Evolutionary conservation across 2,113 vertebrate species (phyloP).

Genomic region (Patagioenas fasciata): DNA sequence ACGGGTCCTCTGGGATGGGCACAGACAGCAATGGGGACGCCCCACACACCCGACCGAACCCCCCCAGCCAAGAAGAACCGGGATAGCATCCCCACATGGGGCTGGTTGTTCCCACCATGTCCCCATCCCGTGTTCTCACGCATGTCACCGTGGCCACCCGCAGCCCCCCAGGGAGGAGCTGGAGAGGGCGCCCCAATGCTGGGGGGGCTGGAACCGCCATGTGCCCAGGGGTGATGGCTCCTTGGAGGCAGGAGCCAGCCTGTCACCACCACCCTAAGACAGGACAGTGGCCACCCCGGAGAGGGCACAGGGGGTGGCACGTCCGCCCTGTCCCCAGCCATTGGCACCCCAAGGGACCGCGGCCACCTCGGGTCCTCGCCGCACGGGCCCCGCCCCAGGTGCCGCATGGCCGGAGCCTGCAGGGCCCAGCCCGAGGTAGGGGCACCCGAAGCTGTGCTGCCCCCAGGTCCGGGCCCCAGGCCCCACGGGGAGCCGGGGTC

Average conservation of each 20-base stretch:
- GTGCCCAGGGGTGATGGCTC: not conserved
- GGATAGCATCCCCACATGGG: accelerated
- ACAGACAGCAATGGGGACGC: accelerated
- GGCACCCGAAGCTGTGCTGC: not conserved
- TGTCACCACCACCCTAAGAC: not conserved
- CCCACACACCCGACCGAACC: accelerated
- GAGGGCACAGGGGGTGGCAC: not conserved
- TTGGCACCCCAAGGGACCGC: accelerated
- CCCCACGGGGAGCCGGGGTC: too few species aligned
- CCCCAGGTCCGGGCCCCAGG: too few species aligned
- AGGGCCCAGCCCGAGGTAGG: not conserved
- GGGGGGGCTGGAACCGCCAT: not conserved
- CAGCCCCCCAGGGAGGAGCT: not conserved
- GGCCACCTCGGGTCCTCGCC: not conserved
- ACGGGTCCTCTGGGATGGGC: accelerated
- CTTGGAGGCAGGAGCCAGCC: accelerated
- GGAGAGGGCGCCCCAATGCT: too few species aligned
- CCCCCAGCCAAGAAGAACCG: not conserved
- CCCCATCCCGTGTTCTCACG: not conserved
- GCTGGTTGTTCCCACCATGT: accelerated
- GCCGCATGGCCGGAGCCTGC: not conserved
- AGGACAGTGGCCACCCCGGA: not conserved
- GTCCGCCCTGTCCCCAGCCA: not conserved
- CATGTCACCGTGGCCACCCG: not conserved
- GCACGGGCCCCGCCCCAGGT: not conserved